Evolutionary conservation across 2,797 vertebrate species (phyloP).

Genomic region (Bufotes viridis): DNA sequence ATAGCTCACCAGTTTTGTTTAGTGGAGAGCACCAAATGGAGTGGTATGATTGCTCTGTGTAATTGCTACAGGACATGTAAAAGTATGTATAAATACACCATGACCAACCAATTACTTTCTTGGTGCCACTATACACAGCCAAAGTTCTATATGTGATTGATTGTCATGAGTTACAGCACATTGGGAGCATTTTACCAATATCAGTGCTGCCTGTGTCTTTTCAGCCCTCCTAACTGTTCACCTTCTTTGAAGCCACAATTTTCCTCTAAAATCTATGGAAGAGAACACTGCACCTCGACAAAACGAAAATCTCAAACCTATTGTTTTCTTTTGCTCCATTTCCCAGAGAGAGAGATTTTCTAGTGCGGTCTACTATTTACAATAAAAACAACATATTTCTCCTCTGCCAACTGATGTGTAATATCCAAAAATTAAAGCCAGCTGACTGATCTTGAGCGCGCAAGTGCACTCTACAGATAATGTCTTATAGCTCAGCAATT

Average conservation of each 20-base stretch:
- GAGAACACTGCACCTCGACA: background rate
- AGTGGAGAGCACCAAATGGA: no score
- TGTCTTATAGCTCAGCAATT: background rate
- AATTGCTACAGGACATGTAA: no score
- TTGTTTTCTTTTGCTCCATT: slow-evolving; percentile 72
- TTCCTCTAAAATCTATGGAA: background rate
- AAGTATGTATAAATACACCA: no score
- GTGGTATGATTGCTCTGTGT: no score
- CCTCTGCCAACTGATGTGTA: slow-evolving; percentile 48
- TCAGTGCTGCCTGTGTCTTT: background rate
- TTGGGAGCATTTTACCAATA: background rate
- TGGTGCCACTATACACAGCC: no score
- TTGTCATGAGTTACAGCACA: background rate
- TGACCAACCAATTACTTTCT: no score
- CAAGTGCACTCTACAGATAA: background rate
- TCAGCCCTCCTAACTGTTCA: no score
- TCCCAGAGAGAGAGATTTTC: slow-evolving; percentile 49
- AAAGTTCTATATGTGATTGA: background rate
- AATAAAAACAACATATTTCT: slow-evolving; percentile 41
- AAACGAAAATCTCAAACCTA: slow-evolving; percentile 43
- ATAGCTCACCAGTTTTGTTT: no score
- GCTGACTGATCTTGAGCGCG: slow-evolving; percentile 32
- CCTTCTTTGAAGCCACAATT: background rate
- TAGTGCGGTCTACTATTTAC: slow-evolving; percentile 44
- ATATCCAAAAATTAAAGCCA: slow-evolving; percentile 52